Percentiles rank a stretch among this genome's conserved stretches.
These are phyloP conservation scores for human DNA, from an alignment of 2,113 vertebrate genomes.

Conservation along the genomic window GRCh38 chr3:156332501-156333000, in stretches of 20 bases:
- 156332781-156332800: background rate
- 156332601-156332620: background rate
- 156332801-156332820: background rate
- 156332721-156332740: background rate
- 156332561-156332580: background rate
- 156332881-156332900: background rate
- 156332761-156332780: background rate
- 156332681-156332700: background rate
- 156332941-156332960: background rate
- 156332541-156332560: background rate
- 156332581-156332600: background rate
- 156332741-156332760: background rate
- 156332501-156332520: background rate
- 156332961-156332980: background rate
- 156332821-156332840: background rate
- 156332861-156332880: background rate
- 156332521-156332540: background rate
- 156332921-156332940: background rate
- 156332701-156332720: background rate
- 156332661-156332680: background rate
- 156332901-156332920: background rate
- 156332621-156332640: background rate
- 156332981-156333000: background rate
- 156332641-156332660: background rate
- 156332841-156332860: background rate